Evolutionary conservation across 64 coral and sea anemone species (phyloP).

Genomic region (Stylophora pistillata): DNA sequence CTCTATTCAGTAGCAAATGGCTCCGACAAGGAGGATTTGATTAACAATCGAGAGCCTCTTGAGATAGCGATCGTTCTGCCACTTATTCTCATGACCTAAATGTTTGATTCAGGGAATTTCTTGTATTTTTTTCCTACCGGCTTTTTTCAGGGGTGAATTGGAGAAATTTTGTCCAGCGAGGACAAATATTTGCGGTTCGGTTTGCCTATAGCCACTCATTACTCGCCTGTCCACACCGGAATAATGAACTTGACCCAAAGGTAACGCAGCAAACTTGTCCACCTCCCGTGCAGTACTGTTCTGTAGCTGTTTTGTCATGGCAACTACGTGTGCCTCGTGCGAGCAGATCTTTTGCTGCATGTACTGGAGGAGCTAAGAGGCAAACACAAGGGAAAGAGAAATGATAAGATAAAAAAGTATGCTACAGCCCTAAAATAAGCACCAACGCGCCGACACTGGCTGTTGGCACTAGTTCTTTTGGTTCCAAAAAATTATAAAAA

Average conservation of each 20-base stretch:
- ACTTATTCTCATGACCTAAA: too few relatives aligned
- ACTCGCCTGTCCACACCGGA: slow-evolving; percentile 55
- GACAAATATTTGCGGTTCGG: too few relatives aligned
- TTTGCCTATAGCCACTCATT: background rate
- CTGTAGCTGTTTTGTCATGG: slow-evolving; percentile 64
- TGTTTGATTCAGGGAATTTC: too few relatives aligned
- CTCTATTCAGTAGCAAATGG: too few relatives aligned
- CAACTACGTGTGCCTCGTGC: slow-evolving; percentile 69
- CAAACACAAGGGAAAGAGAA: background rate
- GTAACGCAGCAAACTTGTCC: slow-evolving; percentile 65
- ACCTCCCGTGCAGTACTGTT: slow-evolving; percentile 62
- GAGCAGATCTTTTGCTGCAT: slow-evolving; percentile 79
- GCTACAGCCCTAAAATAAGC: background rate
- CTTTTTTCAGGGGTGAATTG: too few relatives aligned
- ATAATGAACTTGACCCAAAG: slow-evolving; percentile 58
- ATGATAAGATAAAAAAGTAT: background rate
- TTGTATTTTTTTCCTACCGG: too few relatives aligned
- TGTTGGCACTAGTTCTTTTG: too few relatives aligned
- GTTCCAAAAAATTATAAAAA: too few relatives aligned
- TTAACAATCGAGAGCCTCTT: too few relatives aligned
- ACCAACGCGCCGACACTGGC: background rate
- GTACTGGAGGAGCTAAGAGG: slow-evolving; percentile 64
- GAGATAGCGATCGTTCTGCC: too few relatives aligned
- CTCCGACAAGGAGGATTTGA: too few relatives aligned
- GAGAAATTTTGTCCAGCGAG: too few relatives aligned